These are phyloP conservation scores for Lepidocyrtoides sp. DNA, from an alignment of 2,888 invertebrate genomes.

Conservation along the genomic window DNA sequence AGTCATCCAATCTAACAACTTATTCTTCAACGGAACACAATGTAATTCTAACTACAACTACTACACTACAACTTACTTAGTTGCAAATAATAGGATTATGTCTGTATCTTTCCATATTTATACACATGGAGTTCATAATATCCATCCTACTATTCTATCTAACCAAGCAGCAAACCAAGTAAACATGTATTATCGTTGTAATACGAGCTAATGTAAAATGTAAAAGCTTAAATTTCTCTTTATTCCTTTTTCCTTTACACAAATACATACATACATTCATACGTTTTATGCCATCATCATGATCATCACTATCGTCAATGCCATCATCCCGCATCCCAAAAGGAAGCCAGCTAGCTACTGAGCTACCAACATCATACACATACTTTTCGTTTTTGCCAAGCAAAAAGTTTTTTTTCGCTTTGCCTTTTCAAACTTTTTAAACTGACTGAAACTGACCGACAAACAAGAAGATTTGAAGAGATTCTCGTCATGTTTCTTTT, in stretches of 20 bases:
- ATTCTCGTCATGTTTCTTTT: background rate
- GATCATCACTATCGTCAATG: too few species aligned
- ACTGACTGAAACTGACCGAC: conserved; percentile 32
- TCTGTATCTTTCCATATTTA: conserved; percentile 2
- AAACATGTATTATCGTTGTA: background rate
- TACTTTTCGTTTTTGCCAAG: background rate
- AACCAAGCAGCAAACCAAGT: background rate
- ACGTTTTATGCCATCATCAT: background rate
- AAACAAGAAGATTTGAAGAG: background rate
- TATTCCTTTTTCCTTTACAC: background rate
- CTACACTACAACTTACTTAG: background rate
- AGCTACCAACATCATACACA: background rate
- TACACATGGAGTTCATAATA: too few species aligned
- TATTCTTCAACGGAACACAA: background rate
- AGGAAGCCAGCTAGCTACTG: too few species aligned
- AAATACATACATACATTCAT: background rate
- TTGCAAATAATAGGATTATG: conserved; percentile 6
- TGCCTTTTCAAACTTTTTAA: conserved; percentile 35
- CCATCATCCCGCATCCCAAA: background rate
- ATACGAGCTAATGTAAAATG: background rate
- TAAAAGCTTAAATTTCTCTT: background rate
- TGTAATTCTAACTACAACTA: too few species aligned
- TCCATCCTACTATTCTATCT: too few species aligned
- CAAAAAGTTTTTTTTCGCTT: too few species aligned
- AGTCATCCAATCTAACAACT: conserved; percentile 1